Percentiles rank a stretch among this genome's conserved stretches.
Conservation (phyloP, 2,888 invertebrate species). For the Peribatodes rhomboidaria region DNA sequence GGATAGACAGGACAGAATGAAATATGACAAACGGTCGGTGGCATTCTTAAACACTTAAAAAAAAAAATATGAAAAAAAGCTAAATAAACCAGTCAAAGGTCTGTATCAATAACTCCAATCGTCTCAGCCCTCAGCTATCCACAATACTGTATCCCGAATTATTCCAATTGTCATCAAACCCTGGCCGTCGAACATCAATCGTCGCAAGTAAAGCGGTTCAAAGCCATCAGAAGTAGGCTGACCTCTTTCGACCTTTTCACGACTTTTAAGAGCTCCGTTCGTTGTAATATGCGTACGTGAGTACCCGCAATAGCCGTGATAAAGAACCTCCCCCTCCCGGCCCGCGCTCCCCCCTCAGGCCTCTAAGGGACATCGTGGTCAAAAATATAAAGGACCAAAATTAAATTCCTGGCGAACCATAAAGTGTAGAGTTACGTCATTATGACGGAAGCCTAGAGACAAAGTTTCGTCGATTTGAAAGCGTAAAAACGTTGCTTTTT, state of each 20-base stretch:
- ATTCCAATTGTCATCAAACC: constrained; percentile 23
- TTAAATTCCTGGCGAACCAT: constrained; percentile 78
- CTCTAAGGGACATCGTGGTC: constrained; percentile 64
- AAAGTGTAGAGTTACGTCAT: constrained; percentile 84
- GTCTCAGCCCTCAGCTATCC: background rate
- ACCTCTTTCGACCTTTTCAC: constrained; percentile 75
- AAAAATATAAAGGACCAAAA: constrained; percentile 80
- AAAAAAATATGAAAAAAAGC: no score
- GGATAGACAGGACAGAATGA: no score
- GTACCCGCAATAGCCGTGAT: constrained; percentile 66
- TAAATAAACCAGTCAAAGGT: background rate
- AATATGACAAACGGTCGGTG: no score
- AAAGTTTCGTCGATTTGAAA: constrained; percentile 27
- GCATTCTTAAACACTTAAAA: no score
- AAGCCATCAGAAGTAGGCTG: constrained; percentile 59
- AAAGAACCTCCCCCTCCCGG: constrained; percentile 58
- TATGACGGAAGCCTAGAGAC: constrained; percentile 49
- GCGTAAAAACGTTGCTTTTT: constrained; percentile 41
- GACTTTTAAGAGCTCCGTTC: constrained; percentile 70
- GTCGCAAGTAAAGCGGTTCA: constrained; percentile 60
- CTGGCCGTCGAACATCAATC: constrained; percentile 52
- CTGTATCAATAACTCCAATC: background rate
- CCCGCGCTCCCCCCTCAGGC: constrained; percentile 32
- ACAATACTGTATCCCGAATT: background rate
- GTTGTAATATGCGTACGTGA: constrained; percentile 78